Base-by-base conservation (phyloP, 2,113 vertebrate species). In the Donacobius atricapilla region DNA sequence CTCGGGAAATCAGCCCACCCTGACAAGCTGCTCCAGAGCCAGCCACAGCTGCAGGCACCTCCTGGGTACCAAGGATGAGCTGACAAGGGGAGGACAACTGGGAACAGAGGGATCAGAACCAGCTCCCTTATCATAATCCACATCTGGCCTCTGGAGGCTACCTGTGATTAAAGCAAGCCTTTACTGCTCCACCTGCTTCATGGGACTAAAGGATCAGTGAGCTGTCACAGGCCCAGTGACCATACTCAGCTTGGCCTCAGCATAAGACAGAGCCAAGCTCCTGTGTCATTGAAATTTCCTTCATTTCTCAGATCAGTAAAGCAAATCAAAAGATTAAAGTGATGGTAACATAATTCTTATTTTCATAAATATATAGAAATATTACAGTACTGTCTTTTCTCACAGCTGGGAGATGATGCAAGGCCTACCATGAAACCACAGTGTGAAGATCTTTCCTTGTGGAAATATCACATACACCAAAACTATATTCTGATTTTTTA, bases 401-500 rank as follows among this genome's bases (percentile, higher is more conserved):
- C 68, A 90, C n/a, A 50, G 64, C 61, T 95, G 84, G 65, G 66
- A 94, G 90, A 83, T 17, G 7, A 84, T 44, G 48, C 73, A 95
- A 96, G 22, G n/a, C 33, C 51, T 80, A 79, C 27, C 70, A 68
- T 60, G 70, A 96, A 95, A 90, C 23, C 21, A 92, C 39, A 84
- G 39, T 1, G 0, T 51, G 66, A 89, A 72, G 44, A 80, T 77
- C 37, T 64, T 69, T 79, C 78, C 77, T 58, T 65, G 69, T 78
- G 83, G 64, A 95, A 93, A 73, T 83, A 68, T 78, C 40, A 89
- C 42, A 80, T 84, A 89, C 64, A n/a, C 37, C 63, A 90, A 91
- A 78, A 83, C 60, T 40, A 35, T 56, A 71, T 86, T 72, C 56
- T 51, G 13, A 27, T 60, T 70, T 85, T 94, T 93, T 92, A 90